phyloP scores from a whole-genome alignment of 2,797 vertebrate genomes.

The Gorsachius magnificus region DNA sequence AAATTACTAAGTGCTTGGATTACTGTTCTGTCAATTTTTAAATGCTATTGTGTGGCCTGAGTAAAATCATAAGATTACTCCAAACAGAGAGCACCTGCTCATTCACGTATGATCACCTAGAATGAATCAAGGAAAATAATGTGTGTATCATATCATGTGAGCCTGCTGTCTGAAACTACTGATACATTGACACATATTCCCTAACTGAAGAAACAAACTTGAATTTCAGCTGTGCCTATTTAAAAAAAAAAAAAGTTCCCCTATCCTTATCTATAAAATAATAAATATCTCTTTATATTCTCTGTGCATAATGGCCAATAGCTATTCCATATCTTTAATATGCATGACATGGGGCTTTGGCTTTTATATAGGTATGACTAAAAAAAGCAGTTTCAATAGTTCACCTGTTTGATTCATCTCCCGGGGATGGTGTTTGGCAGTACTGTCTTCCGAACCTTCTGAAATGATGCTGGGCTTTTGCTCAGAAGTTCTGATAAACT shows the following conservation, averaged over 20 bases:
- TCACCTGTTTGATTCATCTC: neutral
- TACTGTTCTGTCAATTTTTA: neutral
- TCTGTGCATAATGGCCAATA: neutral
- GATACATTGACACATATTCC: neutral
- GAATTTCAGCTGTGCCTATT: neutral
- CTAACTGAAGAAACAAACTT: neutral
- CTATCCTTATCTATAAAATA: neutral
- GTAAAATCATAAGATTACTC: neutral
- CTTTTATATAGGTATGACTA: neutral
- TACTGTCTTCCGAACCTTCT: neutral
- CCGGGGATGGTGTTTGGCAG: neutral
- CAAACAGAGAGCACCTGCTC: neutral
- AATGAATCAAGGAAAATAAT: neutral
- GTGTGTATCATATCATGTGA: neutral
- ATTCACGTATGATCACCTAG: neutral
- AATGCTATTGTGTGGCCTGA: neutral
- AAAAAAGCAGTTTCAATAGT: neutral
- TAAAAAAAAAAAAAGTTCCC: neutral
- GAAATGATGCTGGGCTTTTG: neutral
- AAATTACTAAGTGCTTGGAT: neutral
- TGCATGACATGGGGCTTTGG: neutral
- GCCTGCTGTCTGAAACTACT: neutral
- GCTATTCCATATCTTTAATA: neutral
- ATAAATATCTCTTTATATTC: neutral
- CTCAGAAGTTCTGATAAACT: neutral